These are phyloP conservation scores for Boleophthalmus pectinirostris DNA, from an alignment of 2,113 vertebrate genomes.

Conservation along the genomic window DNA sequence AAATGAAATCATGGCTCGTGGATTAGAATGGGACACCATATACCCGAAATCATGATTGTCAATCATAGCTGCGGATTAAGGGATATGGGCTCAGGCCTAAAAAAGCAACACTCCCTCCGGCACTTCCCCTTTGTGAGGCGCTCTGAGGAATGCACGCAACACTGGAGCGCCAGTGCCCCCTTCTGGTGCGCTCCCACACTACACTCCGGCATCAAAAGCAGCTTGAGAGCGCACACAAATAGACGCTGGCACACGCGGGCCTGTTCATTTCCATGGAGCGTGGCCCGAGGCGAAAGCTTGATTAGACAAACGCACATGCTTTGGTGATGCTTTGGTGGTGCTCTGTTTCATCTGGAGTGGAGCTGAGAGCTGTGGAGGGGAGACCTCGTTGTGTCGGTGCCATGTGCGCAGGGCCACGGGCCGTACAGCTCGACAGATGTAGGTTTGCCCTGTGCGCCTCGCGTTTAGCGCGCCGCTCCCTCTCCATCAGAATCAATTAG, in stretches of 20 bases:
- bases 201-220: constrained; percentile 59
- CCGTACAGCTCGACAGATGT: constrained; percentile 71
- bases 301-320: constrained; percentile 75
- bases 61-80: constrained; percentile 99
- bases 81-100: constrained; percentile 99
- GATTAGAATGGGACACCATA: constrained; percentile 99
- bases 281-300: constrained; percentile 70
- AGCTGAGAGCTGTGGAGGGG: constrained; percentile 36
- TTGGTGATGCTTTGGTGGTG: constrained; percentile 75
- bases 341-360: constrained; percentile 75
- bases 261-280: constrained; percentile 69
- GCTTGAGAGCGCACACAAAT: constrained; percentile 59
- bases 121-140: constrained; percentile 81
- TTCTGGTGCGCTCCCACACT: constrained; percentile 55
- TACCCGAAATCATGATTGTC: constrained; percentile 99
- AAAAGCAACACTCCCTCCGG: constrained; percentile 95
- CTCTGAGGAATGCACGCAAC: constrained; percentile 82
- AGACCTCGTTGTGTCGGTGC: constrained; percentile 67
- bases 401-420: constrained; percentile 63
- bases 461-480: constrained; percentile 44
- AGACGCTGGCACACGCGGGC: constrained; percentile 66
- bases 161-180: constrained; percentile 97
- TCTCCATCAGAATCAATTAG: constrained; percentile 62
- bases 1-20: constrained; percentile 99
- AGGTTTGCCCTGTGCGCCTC: constrained; percentile 64